Evolutionary conservation across 2,113 vertebrate species (phyloP).

Genomic region (Stegastes partitus): DNA sequence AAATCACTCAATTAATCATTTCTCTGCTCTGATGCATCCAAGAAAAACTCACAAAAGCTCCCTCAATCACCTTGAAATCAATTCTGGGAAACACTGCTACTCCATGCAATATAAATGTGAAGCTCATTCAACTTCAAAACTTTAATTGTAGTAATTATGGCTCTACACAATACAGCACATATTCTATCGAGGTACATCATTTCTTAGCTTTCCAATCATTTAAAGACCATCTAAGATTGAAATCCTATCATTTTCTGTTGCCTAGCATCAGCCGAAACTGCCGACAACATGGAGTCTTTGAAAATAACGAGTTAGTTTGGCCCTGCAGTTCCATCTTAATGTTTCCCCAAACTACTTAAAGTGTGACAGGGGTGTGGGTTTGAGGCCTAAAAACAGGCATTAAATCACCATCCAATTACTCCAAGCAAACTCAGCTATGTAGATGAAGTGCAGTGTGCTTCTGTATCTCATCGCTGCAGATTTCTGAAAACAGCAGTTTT

Average conservation of each 20-base stretch:
- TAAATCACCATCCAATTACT: slow-evolving; percentile 36
- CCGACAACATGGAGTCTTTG: slow-evolving; percentile 36
- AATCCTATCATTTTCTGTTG: neutral
- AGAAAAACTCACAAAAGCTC: neutral
- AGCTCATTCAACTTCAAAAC: neutral
- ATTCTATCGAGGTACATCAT: neutral
- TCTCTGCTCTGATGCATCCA: neutral
- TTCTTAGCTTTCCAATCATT: neutral
- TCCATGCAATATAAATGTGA: neutral
- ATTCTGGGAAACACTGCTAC: neutral
- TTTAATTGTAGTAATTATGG: neutral
- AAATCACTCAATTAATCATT: neutral
- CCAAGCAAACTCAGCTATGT: neutral
- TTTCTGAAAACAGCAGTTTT: slow-evolving; percentile 1
- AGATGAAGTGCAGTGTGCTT: slow-evolving; percentile 4
- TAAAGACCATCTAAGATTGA: neutral
- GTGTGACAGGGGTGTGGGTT: neutral
- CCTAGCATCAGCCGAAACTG: slow-evolving; percentile 10
- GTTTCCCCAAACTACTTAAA: neutral
- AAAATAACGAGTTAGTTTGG: slow-evolving; percentile 15
- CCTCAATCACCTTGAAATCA: too few relatives aligned
- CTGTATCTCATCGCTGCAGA: slow-evolving; percentile 37
- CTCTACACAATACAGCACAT: neutral
- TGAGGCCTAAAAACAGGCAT: neutral
- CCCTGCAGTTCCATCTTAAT: too few relatives aligned